Base-by-base conservation (phyloP, 2,797 vertebrate genomes). In the Micrastur ruficollis region DNA sequence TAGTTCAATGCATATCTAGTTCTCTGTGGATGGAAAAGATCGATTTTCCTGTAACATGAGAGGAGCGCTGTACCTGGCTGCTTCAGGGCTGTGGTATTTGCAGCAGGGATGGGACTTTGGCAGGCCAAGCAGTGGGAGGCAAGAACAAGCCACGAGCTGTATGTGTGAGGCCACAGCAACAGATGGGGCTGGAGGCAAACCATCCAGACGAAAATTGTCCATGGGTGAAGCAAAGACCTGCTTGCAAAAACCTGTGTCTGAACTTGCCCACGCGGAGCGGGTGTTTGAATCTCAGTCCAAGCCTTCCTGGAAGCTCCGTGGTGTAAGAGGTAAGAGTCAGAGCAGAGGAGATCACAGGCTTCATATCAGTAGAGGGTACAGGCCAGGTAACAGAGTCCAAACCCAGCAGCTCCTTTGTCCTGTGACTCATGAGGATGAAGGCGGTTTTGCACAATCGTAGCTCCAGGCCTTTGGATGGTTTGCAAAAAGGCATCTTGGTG, bases 211-310 rank as follows among this genome's bases (percentile, higher is more conserved):
- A 83, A 95, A 92, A 88, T 44, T 58, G 75, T 72, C 92, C 29
- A 65, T 14, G 15, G 44, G 13, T 81, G 72, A 95, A 96, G 87
- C 92, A 95, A 95, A 95, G 84, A 78, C 19, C 2, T 32, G 49
- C 91, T 89, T 92, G 89, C 79, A 81, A 83, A 93, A 93, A 72
- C 65, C 65, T 78, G 18, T 61, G 74, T 93, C 89, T 96, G 75
- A 94, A 91, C 94, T 74, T 91, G 96, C 85, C 87, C 89, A 81
- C 0, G 2, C 40, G 61, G 59, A 80, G 71, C 3, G 36, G 42
- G 23, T 86, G 78, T 87, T 78, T 72, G 38, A 55, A 50, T 85
- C 59, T 79, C 50, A 78, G 65, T 78, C 38, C 72, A 55, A 90
- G 62, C 23, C 79, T 61, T 94, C 83, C 68, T 76, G 89, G 38